phyloP scores from a whole-genome alignment of 2,888 invertebrate genomes.

The Himalopsyche tibetana region DNA sequence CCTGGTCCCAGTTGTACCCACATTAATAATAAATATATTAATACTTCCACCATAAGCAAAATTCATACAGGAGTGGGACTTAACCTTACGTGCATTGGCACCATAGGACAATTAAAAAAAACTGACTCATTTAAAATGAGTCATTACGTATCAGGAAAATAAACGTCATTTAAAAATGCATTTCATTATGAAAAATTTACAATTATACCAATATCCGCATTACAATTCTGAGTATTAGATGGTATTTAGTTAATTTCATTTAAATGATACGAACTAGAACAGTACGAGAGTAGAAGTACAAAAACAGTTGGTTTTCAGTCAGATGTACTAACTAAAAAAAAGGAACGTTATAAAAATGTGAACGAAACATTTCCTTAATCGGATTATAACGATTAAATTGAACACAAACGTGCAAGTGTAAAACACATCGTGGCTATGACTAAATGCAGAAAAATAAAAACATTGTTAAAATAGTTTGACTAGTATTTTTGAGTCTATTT shows the following conservation, averaged over 20 bases:
- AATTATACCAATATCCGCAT: too few species aligned
- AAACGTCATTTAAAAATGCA: too few species aligned
- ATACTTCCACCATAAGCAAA: background rate
- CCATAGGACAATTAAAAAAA: background rate
- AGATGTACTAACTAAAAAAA: too few species aligned
- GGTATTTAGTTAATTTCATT: too few species aligned
- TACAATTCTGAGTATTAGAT: too few species aligned
- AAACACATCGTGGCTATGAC: background rate
- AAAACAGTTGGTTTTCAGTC: too few species aligned
- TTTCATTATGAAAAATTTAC: too few species aligned
- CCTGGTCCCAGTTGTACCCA: slow-evolving; percentile 15
- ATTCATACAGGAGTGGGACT: background rate
- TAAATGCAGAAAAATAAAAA: background rate
- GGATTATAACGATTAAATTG: background rate
- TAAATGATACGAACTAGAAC: too few species aligned
- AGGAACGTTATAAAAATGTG: too few species aligned
- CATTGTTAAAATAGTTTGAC: background rate
- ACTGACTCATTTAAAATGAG: background rate
- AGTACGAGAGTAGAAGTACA: too few species aligned
- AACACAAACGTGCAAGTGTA: slow-evolving; percentile 6
- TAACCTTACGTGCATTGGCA: background rate
- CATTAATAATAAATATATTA: slow-evolving; percentile 14
- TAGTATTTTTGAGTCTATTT: slow-evolving; percentile 10
- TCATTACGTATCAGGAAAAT: too few species aligned
- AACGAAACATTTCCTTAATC: too few species aligned